Percentiles rank a stretch among this genome's conserved stretches.
Conservation (phyloP, 64 coral and sea anemone genomes). For the Cladopsammia gracilis region DNA sequence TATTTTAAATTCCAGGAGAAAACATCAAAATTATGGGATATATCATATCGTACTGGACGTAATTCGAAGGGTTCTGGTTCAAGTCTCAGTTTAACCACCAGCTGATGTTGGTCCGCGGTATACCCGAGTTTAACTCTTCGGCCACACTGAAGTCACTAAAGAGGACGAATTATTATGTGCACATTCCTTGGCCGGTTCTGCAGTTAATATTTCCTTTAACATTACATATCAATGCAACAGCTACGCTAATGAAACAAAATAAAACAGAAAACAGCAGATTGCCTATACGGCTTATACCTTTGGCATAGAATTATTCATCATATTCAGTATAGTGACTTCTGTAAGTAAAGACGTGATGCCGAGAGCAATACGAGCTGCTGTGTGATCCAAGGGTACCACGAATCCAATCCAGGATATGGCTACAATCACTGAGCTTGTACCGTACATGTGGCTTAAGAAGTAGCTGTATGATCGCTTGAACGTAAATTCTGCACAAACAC, state of each 20-base stretch:
- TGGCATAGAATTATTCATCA: constrained; percentile 87
- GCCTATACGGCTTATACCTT: constrained; percentile 31
- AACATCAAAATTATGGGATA: neutral
- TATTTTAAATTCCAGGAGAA: too few relatives aligned
- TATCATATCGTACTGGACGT: too few relatives aligned
- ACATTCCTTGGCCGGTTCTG: too few relatives aligned
- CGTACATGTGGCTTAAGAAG: constrained; percentile 83
- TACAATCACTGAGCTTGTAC: constrained; percentile 75
- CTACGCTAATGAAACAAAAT: neutral
- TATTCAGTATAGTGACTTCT: constrained; percentile 77
- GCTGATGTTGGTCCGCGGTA: too few relatives aligned
- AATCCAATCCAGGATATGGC: constrained; percentile 88
- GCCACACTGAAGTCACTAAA: too few relatives aligned
- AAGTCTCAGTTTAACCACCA: too few relatives aligned
- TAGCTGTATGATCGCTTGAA: constrained; percentile 76
- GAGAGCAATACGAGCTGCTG: constrained; percentile 74
- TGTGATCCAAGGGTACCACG: constrained; percentile 76
- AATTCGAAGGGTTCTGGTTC: too few relatives aligned
- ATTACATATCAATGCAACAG: too few relatives aligned
- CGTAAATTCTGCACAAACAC: constrained; percentile 56
- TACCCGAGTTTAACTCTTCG: too few relatives aligned
- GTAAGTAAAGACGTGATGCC: constrained; percentile 84
- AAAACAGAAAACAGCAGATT: too few relatives aligned
- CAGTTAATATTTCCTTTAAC: too few relatives aligned
- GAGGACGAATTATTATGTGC: too few relatives aligned